Percentiles rank a stretch among this genome's conserved stretches.
Conservation (phyloP, 2,113 vertebrate genomes). For the Sporophila hypoxantha region DNA sequence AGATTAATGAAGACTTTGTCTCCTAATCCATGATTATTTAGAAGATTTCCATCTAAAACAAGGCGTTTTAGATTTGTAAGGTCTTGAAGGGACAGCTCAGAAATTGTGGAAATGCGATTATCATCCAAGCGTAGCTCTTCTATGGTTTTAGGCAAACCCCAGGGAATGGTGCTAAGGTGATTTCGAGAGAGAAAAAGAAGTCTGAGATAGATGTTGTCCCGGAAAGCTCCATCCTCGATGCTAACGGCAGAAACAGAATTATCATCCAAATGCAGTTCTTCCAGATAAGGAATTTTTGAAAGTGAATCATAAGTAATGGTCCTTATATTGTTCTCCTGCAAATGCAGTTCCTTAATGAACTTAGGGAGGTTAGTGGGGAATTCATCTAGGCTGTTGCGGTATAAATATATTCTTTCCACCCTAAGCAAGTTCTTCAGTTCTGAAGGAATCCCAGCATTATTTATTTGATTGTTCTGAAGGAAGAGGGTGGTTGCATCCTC, state of each 20-base stretch:
- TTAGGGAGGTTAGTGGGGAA: constrained; percentile 95
- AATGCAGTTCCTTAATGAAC: constrained; percentile 93
- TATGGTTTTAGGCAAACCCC: constrained; percentile 92
- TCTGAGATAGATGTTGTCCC: constrained; percentile 91
- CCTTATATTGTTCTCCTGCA: constrained; percentile 97
- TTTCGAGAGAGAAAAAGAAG: constrained; percentile 96
- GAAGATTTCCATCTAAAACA: constrained; percentile 93
- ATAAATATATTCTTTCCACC: constrained; percentile 97
- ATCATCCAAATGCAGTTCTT: constrained; percentile 97
- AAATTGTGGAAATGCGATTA: constrained; percentile 97
- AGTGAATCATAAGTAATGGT: constrained; percentile 93
- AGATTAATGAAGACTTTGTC: constrained; percentile 94
- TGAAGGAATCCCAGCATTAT: constrained; percentile 92
- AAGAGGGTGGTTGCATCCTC: constrained; percentile 94
- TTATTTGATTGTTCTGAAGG: constrained; percentile 98
- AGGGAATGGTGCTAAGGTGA: constrained; percentile 95
- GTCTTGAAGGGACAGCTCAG: constrained; percentile 91
- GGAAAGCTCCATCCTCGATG: constrained; percentile 95
- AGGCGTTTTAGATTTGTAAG: constrained; percentile 96
- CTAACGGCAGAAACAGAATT: constrained; percentile 97
- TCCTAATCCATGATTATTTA: constrained; percentile 92
- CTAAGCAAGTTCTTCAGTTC: constrained; percentile 86
- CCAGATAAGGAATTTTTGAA: constrained; percentile 93
- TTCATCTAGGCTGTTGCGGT: constrained; percentile 96
- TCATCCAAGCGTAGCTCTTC: constrained; percentile 97